phyloP scores from a whole-genome alignment of 2,797 vertebrate species.

The Protonibea diacanthus region DNA sequence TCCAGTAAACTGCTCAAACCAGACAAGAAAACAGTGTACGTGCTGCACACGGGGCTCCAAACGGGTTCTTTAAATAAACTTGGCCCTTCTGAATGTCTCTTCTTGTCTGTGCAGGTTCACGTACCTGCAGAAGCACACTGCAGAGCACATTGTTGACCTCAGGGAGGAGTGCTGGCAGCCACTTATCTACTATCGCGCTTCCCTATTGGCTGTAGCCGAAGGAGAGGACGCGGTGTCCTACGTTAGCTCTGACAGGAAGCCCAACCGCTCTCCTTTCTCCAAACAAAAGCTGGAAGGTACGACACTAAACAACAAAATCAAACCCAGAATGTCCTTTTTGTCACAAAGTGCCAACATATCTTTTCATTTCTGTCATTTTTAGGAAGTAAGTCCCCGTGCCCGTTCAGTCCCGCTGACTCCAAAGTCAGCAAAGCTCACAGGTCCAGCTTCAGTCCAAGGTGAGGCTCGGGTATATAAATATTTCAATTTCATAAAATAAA shows the following conservation, averaged over 20 bases:
- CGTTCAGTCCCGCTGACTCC: conserved; percentile 57
- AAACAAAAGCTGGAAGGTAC: conserved; percentile 79
- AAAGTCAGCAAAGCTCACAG: conserved; percentile 64
- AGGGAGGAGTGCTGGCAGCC: conserved; percentile 90
- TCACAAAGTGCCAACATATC: background rate
- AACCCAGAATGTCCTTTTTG: background rate
- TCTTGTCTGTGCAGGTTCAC: conserved; percentile 79
- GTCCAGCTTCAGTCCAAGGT: conserved; percentile 67
- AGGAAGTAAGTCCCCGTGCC: conserved; percentile 73
- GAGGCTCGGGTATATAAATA: conserved; percentile 4
- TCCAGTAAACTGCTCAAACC: conserved; percentile 92
- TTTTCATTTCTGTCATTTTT: conserved; percentile 4
- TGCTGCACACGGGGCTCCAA: conserved; percentile 18
- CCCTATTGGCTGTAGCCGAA: conserved; percentile 85
- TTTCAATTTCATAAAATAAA: too few relatives aligned
- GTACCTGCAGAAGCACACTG: conserved; percentile 89
- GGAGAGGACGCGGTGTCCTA: conserved; percentile 88
- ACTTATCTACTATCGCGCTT: conserved; percentile 88
- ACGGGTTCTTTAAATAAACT: background rate
- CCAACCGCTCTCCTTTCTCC: conserved; percentile 65
- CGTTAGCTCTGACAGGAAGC: conserved; percentile 83
- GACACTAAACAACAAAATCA: background rate
- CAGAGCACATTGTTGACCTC: conserved; percentile 82
- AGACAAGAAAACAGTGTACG: conserved; percentile 94
- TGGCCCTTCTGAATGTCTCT: background rate